These are phyloP conservation scores for Eudyptes chrysolophus DNA, from an alignment of 2,113 vertebrate genomes.

Conservation along the genomic window DNA sequence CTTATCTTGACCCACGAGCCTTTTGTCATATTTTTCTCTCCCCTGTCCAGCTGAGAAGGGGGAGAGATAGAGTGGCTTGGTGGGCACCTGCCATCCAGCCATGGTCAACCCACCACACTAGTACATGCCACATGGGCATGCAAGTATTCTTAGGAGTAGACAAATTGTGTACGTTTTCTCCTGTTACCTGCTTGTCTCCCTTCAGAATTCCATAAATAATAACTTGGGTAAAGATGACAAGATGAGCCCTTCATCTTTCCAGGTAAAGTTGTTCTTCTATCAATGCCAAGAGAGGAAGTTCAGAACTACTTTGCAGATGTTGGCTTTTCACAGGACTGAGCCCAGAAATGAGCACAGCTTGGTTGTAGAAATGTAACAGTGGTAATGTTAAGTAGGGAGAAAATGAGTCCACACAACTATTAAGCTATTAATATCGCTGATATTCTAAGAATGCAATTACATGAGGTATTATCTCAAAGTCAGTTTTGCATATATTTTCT, in stretches of 20 bases:
- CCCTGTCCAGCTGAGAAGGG: not conserved
- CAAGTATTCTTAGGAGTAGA: not conserved
- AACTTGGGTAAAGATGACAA: not conserved
- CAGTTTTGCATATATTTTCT: not conserved
- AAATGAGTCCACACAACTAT: not conserved
- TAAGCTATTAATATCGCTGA: not conserved
- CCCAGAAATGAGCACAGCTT: not conserved
- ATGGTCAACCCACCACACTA: not conserved
- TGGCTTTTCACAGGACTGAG: not conserved
- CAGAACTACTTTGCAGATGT: not conserved
- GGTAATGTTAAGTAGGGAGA: not conserved
- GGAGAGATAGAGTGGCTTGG: not conserved
- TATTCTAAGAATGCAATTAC: not conserved
- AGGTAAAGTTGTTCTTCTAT: not conserved
- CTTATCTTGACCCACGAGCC: not conserved
- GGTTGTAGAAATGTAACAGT: not conserved
- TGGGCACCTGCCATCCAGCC: not conserved
- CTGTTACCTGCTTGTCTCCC: not conserved
- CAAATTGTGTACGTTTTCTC: not conserved
- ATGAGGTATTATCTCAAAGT: not conserved
- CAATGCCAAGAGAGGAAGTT: not conserved
- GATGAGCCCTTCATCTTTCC: not conserved
- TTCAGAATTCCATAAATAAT: not conserved
- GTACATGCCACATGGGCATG: fast-evolving
- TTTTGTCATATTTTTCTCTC: not conserved